A percentile compares a stretch with the other conserved stretches of the same genome.
These are phyloP conservation scores for Lasioglossum leucozonium DNA, from an alignment of 2,888 invertebrate species.

Conservation along the genomic window DNA sequence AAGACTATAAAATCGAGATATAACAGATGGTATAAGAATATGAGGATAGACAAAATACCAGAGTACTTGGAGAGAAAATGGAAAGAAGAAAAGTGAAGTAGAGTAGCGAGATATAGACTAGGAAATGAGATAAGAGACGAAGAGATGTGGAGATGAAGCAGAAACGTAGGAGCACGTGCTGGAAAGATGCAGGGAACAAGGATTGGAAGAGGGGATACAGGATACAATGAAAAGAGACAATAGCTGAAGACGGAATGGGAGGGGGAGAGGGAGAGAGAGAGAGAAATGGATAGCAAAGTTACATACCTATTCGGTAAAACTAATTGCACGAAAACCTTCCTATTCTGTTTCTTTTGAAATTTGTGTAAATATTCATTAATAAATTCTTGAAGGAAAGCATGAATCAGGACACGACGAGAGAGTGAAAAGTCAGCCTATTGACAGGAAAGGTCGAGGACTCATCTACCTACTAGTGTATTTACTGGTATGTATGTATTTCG, in stretches of 20 bases:
- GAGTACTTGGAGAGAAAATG: neutral
- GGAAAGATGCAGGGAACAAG: neutral
- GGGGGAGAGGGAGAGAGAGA: too few species aligned
- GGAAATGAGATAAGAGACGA: too few species aligned
- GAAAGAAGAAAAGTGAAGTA: neutral
- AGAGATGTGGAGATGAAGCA: neutral
- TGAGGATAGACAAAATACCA: neutral
- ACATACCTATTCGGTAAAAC: too few species aligned
- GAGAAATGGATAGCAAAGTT: too few species aligned
- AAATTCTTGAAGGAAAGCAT: too few species aligned
- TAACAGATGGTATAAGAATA: neutral
- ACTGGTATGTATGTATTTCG: conserved; percentile 53
- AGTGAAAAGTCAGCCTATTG: too few species aligned
- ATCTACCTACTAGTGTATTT: neutral
- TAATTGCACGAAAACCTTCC: too few species aligned
- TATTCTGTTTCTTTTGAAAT: too few species aligned
- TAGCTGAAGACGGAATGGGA: neutral
- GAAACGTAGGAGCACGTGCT: neutral
- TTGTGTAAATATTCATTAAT: too few species aligned
- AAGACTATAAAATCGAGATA: neutral
- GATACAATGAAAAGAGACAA: neutral
- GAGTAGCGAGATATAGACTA: neutral
- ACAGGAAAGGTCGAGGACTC: neutral
- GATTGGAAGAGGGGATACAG: neutral
- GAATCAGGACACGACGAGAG: too few species aligned